Evolutionary conservation across 2,797 vertebrate species (phyloP).

Genomic region (Sandelia bainsii): DNA sequence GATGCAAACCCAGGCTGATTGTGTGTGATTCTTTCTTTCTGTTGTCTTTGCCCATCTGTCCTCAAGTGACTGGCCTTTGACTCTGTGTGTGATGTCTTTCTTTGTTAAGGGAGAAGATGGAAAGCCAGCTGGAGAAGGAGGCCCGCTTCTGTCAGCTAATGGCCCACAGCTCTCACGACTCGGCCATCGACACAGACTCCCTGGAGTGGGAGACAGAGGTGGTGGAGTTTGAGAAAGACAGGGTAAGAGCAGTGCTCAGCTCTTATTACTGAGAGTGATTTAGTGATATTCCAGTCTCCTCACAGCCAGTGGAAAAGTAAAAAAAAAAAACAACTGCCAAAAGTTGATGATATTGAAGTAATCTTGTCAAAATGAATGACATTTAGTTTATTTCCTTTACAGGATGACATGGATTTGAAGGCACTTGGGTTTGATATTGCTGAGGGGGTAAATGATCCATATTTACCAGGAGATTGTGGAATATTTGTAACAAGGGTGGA

Average conservation of each 20-base stretch:
- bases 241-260: constrained; percentile 82
- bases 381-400: constrained; percentile 47
- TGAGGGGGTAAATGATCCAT: constrained; percentile 96
- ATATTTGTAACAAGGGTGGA: constrained; percentile 98
- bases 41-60: constrained; percentile 27
- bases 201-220: constrained; percentile 99
- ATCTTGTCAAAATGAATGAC: constrained; percentile 27
- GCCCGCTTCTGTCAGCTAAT: constrained; percentile 95
- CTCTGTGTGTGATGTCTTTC: constrained; percentile 43
- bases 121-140: constrained; percentile 95
- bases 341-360: constrained; percentile 30
- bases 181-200: constrained; percentile 97
- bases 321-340: constrained; percentile 18
- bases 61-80: constrained; percentile 53
- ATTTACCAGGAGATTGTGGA: constrained; percentile 95
- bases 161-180: constrained; percentile 97
- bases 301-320: constrained; percentile 4
- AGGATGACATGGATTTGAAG: constrained; percentile 98
- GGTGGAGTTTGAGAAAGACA: constrained; percentile 97
- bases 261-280: constrained; percentile 39
- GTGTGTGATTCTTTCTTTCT: neutral
- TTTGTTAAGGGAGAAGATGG: constrained; percentile 93
- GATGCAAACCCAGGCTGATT: neutral
- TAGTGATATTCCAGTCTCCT: constrained; percentile 30
- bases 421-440: constrained; percentile 97